Conservation (phyloP, 2,888 invertebrate genomes). For the Clostera curtula region DNA sequence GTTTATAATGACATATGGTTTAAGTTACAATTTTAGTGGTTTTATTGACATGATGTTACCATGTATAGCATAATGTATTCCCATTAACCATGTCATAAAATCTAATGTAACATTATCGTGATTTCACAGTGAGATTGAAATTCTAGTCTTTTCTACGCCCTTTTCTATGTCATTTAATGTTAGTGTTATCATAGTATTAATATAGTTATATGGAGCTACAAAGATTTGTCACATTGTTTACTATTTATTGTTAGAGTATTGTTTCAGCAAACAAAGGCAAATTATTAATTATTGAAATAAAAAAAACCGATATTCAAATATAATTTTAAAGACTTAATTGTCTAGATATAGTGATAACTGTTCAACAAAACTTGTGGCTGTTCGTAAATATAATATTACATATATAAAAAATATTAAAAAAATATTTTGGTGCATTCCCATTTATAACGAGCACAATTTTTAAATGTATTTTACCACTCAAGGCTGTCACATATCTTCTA, state of each 20-base stretch:
- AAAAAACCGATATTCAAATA: not conserved
- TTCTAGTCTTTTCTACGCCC: constrained; percentile 65
- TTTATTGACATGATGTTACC: not conserved
- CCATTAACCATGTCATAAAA: constrained; percentile 17
- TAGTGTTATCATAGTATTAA: constrained; percentile 45
- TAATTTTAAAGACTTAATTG: not conserved
- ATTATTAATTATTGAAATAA: not conserved
- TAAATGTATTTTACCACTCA: constrained; percentile 39
- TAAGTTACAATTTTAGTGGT: not conserved
- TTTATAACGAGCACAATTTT: constrained; percentile 42
- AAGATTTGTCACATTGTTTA: constrained; percentile 1
- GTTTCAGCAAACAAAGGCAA: not conserved
- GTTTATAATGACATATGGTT: too few species aligned
- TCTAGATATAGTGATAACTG: not conserved
- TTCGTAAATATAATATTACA: too few species aligned
- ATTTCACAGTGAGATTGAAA: constrained; percentile 66
- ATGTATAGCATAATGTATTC: not conserved
- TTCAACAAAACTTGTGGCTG: too few species aligned
- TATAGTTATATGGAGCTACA: too few species aligned
- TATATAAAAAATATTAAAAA: constrained; percentile 23
- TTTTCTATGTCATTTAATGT: constrained; percentile 71
- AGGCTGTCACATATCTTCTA: constrained; percentile 38
- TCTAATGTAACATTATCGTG: constrained; percentile 58
- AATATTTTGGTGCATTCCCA: constrained; percentile 26
- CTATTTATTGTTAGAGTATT: constrained; percentile 3